Conservation (phyloP, 1,140 invertebrate genomes). For the Ruditapes philippinarum region DNA sequence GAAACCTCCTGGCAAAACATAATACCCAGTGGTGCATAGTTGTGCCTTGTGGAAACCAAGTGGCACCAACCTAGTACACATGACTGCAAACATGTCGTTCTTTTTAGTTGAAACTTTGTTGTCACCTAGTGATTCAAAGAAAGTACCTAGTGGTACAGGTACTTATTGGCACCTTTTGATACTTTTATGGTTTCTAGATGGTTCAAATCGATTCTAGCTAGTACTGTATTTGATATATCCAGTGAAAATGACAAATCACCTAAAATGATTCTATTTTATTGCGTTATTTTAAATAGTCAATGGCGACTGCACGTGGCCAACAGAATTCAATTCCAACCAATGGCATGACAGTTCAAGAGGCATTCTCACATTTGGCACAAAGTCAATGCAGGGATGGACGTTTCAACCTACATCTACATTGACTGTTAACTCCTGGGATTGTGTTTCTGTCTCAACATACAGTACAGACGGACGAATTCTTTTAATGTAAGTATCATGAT, state of each 20-base stretch:
- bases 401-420: neutral
- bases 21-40: too few species aligned
- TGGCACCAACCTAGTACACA: too few species aligned
- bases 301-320: slow-evolving; percentile 44
- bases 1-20: too few species aligned
- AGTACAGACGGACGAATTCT: slow-evolving; percentile 17
- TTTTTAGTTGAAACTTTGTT: too few species aligned
- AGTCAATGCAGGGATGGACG: slow-evolving; percentile 29
- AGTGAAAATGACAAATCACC: neutral
- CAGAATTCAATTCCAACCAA: neutral
- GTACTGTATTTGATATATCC: neutral
- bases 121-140: too few species aligned
- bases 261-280: neutral
- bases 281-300: neutral
- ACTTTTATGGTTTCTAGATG: too few species aligned
- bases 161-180: too few species aligned
- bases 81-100: too few species aligned
- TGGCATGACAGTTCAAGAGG: slow-evolving; percentile 50
- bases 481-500: slow-evolving; percentile 41
- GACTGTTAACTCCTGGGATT: slow-evolving; percentile 23
- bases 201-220: too few species aligned
- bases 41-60: too few species aligned
- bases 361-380: slow-evolving; percentile 10
- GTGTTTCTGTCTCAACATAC: slow-evolving; percentile 5
- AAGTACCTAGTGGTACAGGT: too few species aligned